A percentile compares a stretch with the other conserved stretches of the same genome.
These are phyloP conservation scores for Ammodytes marinus DNA, from an alignment of 2,113 vertebrate genomes.

Conservation along the genomic window DNA sequence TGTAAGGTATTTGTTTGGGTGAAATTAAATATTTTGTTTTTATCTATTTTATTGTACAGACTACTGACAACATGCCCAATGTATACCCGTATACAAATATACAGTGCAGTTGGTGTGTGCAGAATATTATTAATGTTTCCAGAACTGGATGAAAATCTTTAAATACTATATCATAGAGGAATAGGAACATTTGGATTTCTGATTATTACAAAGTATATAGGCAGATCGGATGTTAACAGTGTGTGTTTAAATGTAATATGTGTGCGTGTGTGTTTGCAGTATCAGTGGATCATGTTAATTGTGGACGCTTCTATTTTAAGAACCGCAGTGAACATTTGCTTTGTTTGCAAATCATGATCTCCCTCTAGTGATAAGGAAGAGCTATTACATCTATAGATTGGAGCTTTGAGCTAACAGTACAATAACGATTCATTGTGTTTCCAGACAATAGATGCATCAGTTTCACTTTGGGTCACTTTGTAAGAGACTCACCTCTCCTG, in stretches of 20 bases:
- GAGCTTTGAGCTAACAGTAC: background rate
- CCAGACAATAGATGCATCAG: background rate
- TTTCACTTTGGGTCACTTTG: background rate
- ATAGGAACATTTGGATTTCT: no score
- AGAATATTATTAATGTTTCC: background rate
- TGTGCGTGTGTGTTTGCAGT: conserved; percentile 6
- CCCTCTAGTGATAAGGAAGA: conserved; percentile 75
- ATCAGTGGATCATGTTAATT: conserved; percentile 16
- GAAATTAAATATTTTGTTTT: no score
- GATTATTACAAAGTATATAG: no score
- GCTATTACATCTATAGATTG: conserved; percentile 56
- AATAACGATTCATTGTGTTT: background rate
- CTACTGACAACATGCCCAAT: no score
- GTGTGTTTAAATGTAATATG: background rate
- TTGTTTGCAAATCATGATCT: conserved; percentile 68
- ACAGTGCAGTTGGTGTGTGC: background rate
- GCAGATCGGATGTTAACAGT: no score
- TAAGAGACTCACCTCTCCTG: background rate
- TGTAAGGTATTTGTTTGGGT: no score
- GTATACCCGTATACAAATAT: background rate
- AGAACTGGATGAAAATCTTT: background rate
- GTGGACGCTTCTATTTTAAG: conserved; percentile 61
- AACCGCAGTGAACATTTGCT: conserved; percentile 9
- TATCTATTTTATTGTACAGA: no score
- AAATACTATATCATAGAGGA: no score